These are phyloP conservation scores for Enteromius thamalakanensis DNA, from an alignment of 2,797 vertebrate genomes.

Conservation along the genomic window DNA sequence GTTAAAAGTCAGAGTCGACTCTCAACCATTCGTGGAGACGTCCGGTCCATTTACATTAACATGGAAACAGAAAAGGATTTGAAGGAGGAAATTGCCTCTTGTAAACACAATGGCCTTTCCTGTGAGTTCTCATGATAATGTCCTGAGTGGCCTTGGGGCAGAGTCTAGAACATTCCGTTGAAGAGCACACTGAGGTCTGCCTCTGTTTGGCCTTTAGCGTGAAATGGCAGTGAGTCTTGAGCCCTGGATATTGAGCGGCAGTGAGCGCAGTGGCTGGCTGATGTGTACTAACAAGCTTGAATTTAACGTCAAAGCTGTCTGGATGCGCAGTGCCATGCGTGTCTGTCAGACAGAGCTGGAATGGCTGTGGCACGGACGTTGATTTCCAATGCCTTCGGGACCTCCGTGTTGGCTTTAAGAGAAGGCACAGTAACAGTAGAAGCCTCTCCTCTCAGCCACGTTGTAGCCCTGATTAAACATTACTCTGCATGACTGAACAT, in stretches of 20 bases:
- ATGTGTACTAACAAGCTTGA: conserved; percentile 59
- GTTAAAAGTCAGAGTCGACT: conserved; percentile 44
- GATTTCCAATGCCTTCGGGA: conserved; percentile 72
- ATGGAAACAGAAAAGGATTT: conserved; percentile 59
- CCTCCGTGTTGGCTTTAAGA: conserved; percentile 45
- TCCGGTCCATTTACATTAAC: conserved; percentile 60
- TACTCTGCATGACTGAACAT: conserved; percentile 63
- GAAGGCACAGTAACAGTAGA: conserved; percentile 28
- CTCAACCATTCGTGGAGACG: conserved; percentile 37
- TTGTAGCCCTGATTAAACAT: conserved; percentile 69
- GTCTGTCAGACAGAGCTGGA: conserved; percentile 50
- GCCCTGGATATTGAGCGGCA: conserved; percentile 61
- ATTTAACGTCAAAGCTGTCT: conserved; percentile 48
- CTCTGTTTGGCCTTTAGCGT: conserved; percentile 54
- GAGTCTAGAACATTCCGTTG: conserved; percentile 59
- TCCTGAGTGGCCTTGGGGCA: conserved; percentile 60
- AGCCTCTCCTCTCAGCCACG: conserved; percentile 48
- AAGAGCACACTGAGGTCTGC: conserved; percentile 53
- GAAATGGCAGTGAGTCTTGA: conserved; percentile 60
- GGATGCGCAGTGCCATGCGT: conserved; percentile 30
- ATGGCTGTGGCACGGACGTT: conserved; percentile 60
- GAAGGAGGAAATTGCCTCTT: conserved; percentile 63
- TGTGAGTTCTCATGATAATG: conserved; percentile 62
- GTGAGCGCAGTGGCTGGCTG: conserved; percentile 35
- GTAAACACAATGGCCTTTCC: conserved; percentile 63